Conservation (phyloP, 1,140 invertebrate species). For the Augochlora pura region DNA sequence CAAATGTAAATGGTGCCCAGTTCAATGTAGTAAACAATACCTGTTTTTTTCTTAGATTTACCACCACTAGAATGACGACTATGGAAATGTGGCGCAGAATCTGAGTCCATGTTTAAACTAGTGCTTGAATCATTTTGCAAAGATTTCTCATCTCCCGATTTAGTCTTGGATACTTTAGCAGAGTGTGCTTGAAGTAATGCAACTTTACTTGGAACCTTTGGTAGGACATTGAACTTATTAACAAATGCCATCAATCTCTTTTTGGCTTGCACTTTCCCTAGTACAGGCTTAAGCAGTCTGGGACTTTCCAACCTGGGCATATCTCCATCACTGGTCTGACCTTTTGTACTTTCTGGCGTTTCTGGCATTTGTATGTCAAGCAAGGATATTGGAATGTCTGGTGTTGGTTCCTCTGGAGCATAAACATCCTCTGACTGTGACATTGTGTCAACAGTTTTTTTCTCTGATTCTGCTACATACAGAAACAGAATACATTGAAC, state of each 20-base stretch:
- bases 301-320: conserved; percentile 67
- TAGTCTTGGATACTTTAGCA: conserved; percentile 40
- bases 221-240: conserved; percentile 72
- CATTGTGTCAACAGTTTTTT: conserved; percentile 39
- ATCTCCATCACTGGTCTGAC: conserved; percentile 60
- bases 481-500: conserved; percentile 16
- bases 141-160: conserved; percentile 38
- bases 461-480: not conserved
- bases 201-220: conserved; percentile 65
- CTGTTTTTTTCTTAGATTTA: conserved; percentile 61
- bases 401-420: conserved; percentile 55
- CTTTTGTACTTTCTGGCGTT: conserved; percentile 70
- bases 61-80: conserved; percentile 27
- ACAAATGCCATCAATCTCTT: conserved; percentile 79
- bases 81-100: conserved; percentile 34
- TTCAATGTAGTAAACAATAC: conserved; percentile 19
- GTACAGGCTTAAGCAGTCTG: conserved; percentile 75
- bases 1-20: not conserved
- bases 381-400: conserved; percentile 51
- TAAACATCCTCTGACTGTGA: conserved; percentile 53
- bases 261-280: conserved; percentile 78
- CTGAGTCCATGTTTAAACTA: conserved; percentile 58
- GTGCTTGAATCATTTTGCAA: conserved; percentile 42
- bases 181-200: conserved; percentile 29
- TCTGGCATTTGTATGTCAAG: conserved; percentile 73